Percentiles rank a stretch among this genome's conserved stretches.
Conservation (phyloP, 2,113 vertebrate species). For the Scytalopus superciliaris region DNA sequence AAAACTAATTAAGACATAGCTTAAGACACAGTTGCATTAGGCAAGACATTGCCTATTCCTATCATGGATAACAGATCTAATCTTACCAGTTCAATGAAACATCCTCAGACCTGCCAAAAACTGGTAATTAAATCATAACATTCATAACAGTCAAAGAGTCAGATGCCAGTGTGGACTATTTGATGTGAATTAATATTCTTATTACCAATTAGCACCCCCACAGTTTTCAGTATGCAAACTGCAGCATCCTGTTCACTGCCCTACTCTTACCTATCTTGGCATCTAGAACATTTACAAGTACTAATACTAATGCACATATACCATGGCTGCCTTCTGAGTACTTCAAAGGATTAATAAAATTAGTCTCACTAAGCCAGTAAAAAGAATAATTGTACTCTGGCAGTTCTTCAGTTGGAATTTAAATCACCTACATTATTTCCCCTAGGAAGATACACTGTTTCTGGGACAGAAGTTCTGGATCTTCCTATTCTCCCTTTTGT, state of each 20-base stretch:
- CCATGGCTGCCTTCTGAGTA: neutral
- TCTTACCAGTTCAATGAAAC: neutral
- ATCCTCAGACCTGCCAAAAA: neutral
- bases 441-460: neutral
- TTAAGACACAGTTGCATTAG: neutral
- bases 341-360: slow-evolving; percentile 11
- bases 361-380: neutral
- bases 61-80: neutral
- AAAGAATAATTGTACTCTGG: neutral
- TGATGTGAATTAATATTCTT: neutral
- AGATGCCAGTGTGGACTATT: neutral
- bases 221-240: neutral
- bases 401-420: neutral
- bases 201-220: neutral
- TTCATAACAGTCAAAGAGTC: neutral
- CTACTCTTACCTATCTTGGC: neutral
- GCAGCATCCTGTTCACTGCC: neutral
- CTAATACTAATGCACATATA: neutral
- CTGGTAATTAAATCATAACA: neutral
- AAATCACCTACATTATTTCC: neutral
- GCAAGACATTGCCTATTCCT: neutral
- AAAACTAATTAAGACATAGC: neutral
- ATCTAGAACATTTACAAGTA: neutral
- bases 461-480: neutral
- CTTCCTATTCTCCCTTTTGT: neutral